Evolutionary conservation across 2,888 invertebrate species (phyloP).

Genomic region (Leuctra nigra): DNA sequence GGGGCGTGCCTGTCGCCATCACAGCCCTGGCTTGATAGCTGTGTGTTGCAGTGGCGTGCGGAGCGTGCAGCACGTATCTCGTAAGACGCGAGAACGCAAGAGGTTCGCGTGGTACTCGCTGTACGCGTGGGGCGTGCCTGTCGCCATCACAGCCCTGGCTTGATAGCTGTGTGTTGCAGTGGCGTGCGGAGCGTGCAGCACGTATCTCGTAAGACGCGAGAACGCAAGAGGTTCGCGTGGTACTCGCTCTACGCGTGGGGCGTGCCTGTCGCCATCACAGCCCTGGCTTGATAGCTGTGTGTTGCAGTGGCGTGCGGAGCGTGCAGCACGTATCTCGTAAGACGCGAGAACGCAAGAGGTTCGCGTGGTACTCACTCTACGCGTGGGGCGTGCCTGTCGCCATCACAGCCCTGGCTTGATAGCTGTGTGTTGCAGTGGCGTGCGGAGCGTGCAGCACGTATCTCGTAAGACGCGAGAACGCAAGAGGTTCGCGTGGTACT

Average conservation of each 20-base stretch:
- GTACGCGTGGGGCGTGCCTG: constrained; percentile 46
- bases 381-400: constrained; percentile 49
- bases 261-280: constrained; percentile 48
- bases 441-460: constrained; percentile 6
- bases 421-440: constrained; percentile 9
- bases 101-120: constrained; percentile 6
- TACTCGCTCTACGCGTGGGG: constrained; percentile 39
- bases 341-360: background rate
- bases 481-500: constrained; percentile 11
- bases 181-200: constrained; percentile 5
- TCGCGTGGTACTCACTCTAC: constrained; percentile 12
- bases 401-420: no score
- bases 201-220: background rate
- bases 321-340: background rate
- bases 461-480: constrained; percentile 1
- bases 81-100: background rate
- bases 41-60: constrained; percentile 18
- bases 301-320: constrained; percentile 18
- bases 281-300: constrained; percentile 43
- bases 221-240: background rate
- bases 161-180: constrained; percentile 36
- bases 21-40: constrained; percentile 49
- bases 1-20: constrained; percentile 50
- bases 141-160: constrained; percentile 48
- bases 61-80: background rate